A percentile compares a stretch with the other conserved stretches of the same genome.
Conservation (phyloP, 1,140 invertebrate species). For the Sminthurinus signatus region DNA sequence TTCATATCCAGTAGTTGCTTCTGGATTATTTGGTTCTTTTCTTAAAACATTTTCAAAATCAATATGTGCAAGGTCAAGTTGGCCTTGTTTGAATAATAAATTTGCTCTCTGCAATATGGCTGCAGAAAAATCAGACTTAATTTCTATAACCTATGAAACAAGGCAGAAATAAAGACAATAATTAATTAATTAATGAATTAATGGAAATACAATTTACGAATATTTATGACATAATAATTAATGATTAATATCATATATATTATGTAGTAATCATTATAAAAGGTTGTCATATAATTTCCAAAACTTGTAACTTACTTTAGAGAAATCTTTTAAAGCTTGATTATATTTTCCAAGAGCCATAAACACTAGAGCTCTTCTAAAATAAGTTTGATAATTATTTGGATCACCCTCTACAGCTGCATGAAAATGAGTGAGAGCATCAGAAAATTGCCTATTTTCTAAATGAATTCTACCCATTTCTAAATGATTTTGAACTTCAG, state of each 20-base stretch:
- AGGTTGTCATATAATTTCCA: no score
- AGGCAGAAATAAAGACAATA: no score
- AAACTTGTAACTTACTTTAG: conserved; percentile 55
- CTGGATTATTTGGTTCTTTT: conserved; percentile 66
- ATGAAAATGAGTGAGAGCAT: conserved; percentile 96
- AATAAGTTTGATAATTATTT: conserved; percentile 90
- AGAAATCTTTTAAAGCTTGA: conserved; percentile 88
- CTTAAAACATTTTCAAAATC: conserved; percentile 76
- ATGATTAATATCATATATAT: no score
- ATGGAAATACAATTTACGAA: no score
- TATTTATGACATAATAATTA: no score
- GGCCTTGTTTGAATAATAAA: conserved; percentile 82
- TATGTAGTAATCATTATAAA: no score
- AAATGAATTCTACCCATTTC: conserved; percentile 87
- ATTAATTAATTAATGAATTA: no score
- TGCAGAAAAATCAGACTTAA: conserved; percentile 91
- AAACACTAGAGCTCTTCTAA: conserved; percentile 91
- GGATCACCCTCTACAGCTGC: conserved; percentile 95
- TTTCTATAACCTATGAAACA: conserved; percentile 53
- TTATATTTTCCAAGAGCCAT: conserved; percentile 93
- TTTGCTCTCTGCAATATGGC: conserved; percentile 80
- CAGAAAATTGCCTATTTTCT: conserved; percentile 83
- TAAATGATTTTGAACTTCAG: conserved; percentile 85
- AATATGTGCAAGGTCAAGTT: conserved; percentile 68
- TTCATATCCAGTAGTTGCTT: conserved; percentile 60